Evolutionary conservation across 1,140 invertebrate species (phyloP), one percentile per base, ranked within the genome.

Genomic region (Cydia splendana): DNA sequence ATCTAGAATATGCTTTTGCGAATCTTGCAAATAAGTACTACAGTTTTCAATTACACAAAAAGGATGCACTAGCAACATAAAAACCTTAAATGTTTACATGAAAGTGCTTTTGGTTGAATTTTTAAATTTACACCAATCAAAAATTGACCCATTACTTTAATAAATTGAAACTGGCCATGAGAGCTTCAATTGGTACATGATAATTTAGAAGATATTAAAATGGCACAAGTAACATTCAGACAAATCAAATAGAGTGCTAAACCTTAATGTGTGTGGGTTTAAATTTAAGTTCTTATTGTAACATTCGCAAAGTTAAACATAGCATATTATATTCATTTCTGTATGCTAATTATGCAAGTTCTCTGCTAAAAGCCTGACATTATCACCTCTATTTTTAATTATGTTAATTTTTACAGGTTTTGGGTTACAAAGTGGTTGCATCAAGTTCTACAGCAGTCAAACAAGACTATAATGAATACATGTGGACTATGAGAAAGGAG

Each of bases 401-500:
- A 20, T 62, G 51, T 57, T 57, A 6, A 18, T 24, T 12, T 57
- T 87, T 89, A 76, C 83, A 95, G 95, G 96, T 97, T 74, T 94
- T 98, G 79, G 97, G 97, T 65, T 98, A 97, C 91, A 96, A 96
- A 93, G 97, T 98, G 65, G 96, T 98, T 34, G 96, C 97, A 78
- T 97, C 96, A 38, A 97, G 96, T 78, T 97, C 96, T 71, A 97
- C 96, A 77, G 95, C 96, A 78, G 96, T 97, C 42, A 97, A 97
- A 91, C 96, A 97, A 92, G 96, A 97, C 88, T 97, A 97, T 87
- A 97, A 97, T 94, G 96, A 97, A 85, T 97, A 97, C 84, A 97
- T 97, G 96, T 98, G 97, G 97, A 98, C 97, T 91, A 97, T 97
- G 96, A 96, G 96, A 94, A 97, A 97, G 92, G 96, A 97, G 82